phyloP scores from a whole-genome alignment of 2,113 vertebrate species.

The Larimichthys crocea region DNA sequence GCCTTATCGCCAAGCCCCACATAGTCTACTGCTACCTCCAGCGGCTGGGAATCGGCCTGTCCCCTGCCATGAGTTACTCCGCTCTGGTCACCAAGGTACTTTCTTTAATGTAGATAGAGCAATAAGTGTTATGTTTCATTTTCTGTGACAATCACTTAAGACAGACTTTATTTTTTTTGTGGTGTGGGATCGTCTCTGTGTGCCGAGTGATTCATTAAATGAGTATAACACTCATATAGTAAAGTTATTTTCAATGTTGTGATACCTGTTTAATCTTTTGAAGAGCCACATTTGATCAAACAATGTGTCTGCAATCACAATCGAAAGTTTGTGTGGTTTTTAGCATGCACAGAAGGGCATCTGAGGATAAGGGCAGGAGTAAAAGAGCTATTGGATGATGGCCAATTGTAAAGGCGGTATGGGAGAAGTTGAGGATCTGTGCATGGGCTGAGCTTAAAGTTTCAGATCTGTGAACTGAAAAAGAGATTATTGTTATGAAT shows the following conservation, averaged over 20 bases:
- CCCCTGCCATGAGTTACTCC: constrained; percentile 98
- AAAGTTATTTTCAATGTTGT: neutral
- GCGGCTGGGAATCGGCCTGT: constrained; percentile 95
- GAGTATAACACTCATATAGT: neutral
- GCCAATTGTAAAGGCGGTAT: constrained; percentile 33
- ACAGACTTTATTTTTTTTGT: neutral
- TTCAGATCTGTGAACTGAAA: constrained; percentile 49
- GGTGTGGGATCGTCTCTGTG: neutral
- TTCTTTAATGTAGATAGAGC: neutral
- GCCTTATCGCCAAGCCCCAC: constrained; percentile 95
- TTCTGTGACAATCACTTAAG: constrained; percentile 2
- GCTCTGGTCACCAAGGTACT: constrained; percentile 93
- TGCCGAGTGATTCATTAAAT: neutral
- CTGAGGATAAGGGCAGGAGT: constrained; percentile 14
- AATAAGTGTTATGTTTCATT: constrained; percentile 1
- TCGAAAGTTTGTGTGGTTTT: constrained; percentile 2
- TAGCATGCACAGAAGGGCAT: constrained; percentile 12
- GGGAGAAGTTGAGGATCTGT: constrained; percentile 25
- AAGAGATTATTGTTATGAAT: constrained; percentile 54
- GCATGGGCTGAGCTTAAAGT: constrained; percentile 59
- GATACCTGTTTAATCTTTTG: neutral
- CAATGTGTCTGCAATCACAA: neutral
- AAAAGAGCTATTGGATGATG: constrained; percentile 26
- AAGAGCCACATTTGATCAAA: constrained; percentile 6
- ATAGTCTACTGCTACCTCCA: constrained; percentile 96